Base-by-base conservation (phyloP, 1,140 invertebrate genomes). In the Drosophila chauvacae region DNA sequence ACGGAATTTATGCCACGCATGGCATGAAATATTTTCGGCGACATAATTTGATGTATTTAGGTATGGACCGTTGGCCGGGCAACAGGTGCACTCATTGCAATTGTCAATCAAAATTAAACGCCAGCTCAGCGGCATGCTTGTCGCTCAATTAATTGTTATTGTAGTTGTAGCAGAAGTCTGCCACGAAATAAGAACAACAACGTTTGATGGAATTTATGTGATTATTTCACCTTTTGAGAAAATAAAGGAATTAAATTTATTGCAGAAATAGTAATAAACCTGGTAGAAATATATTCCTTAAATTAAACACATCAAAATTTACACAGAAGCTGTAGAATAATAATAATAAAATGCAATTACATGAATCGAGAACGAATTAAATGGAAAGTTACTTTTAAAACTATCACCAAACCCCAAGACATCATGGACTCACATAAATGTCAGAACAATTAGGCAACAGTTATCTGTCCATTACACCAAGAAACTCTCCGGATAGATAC, bases 401-500 rank as follows among this genome's bases (percentile, higher is more conserved):
- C 45, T 42, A n/a, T 16, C 11, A 37, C 35, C 35, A 37, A 35
- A 13, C 30, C 14, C 30, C 9, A 20, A 35, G 28, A 2, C 44
- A 14, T n/a, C 20, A 61, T 23, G n/a, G 42, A 26, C 53, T 48
- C 73, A 44, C 41, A 69, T 77, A 51, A 77, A 77, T 78, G 80
- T 66, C 75, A 58, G 65, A 83, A 86, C 83, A 86, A 86, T 86
- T 86, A 86, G 82, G 80, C 76, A 82, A 65, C 83, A 87, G 79
- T 86, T 87, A 86, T 86, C 82, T 86, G 82, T 86, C 85, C 84
- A 86, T 86, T 86, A 86, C 80, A 77, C 74, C 73, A 69, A 68
- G 69, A 71, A 72, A 68, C 66, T 72, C 66, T 71, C 44, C 66
- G 69, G 66, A 72, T 59, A 71, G 66, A 72, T 65, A 65, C 39